Percentiles rank a stretch among this genome's conserved stretches.
These are phyloP conservation scores for Sebastes iracundus DNA, from an alignment of 2,797 vertebrate species.

Conservation along the genomic window DNA sequence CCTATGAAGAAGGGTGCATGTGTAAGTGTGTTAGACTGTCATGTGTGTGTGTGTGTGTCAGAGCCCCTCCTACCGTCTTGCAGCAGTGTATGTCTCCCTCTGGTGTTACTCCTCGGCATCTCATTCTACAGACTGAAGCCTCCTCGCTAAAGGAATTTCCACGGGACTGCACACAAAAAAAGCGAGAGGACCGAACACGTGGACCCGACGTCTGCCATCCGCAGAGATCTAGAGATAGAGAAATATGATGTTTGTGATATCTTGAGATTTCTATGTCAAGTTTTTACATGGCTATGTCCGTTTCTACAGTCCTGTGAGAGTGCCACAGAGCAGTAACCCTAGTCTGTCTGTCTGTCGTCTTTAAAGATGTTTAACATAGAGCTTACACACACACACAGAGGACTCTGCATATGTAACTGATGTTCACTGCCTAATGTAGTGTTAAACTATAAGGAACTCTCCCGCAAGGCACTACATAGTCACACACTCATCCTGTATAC, in stretches of 20 bases:
- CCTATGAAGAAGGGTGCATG: constrained; percentile 67
- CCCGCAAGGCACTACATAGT: constrained; percentile 34
- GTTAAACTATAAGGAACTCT: constrained; percentile 42
- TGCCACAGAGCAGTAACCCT: constrained; percentile 72
- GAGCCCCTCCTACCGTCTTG: constrained; percentile 64
- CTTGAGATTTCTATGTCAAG: constrained; percentile 78
- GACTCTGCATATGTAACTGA: constrained; percentile 61
- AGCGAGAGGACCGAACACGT: background rate
- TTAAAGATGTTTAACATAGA: constrained; percentile 71
- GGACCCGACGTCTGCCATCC: constrained; percentile 42
- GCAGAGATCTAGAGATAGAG: constrained; percentile 68
- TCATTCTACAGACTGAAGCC: constrained; percentile 45
- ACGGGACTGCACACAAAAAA: constrained; percentile 24
- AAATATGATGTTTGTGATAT: constrained; percentile 77
- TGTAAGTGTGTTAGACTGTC: background rate
- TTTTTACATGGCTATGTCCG: constrained; percentile 76
- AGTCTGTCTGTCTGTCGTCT: constrained; percentile 68
- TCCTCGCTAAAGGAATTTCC: constrained; percentile 27
- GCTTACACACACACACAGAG: constrained; percentile 36
- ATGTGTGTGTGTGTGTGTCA: constrained; percentile 19
- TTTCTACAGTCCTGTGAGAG: constrained; percentile 73
- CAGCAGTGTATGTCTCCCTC: constrained; percentile 76
- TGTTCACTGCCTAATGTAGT: constrained; percentile 63
- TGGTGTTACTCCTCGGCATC: constrained; percentile 62
- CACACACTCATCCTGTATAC: constrained; percentile 42